phyloP scores from a whole-genome alignment of 2,113 vertebrate genomes.

The Phyllostomus discolor region DNA sequence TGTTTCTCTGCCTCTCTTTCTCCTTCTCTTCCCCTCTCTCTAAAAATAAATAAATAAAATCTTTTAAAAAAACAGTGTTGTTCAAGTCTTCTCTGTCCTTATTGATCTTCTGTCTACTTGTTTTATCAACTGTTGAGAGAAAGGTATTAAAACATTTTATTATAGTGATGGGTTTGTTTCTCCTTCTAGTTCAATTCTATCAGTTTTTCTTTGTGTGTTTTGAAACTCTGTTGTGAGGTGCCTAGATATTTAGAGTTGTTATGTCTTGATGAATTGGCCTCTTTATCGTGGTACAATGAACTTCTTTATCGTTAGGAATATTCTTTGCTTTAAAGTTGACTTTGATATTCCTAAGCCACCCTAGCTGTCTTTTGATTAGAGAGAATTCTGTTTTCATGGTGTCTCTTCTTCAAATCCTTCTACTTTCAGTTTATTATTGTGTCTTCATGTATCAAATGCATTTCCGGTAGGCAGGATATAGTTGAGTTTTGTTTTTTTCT shows the following conservation, averaged over 20 bases:
- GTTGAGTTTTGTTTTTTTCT: background rate
- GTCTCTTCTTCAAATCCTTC: background rate
- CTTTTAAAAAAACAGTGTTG: background rate
- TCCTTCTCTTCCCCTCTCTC: too few relatives aligned
- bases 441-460: background rate
- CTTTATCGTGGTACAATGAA: background rate
- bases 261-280: background rate
- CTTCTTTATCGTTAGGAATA: background rate
- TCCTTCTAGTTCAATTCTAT: background rate
- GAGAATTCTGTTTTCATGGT: background rate
- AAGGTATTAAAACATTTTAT: background rate
- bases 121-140: background rate
- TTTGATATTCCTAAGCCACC: background rate
- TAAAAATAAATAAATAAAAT: too few relatives aligned
- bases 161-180: background rate
- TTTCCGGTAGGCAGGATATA: background rate
- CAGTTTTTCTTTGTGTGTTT: slow-evolving; percentile 12
- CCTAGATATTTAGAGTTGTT: background rate
- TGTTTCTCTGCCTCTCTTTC: too few relatives aligned
- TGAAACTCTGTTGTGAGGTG: background rate
- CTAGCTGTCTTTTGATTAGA: background rate
- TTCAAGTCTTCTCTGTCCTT: slow-evolving; percentile 13
- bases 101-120: slow-evolving; percentile 24
- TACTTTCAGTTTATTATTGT: slow-evolving; percentile 2
- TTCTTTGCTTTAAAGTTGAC: slow-evolving; percentile 21